phyloP scores from a whole-genome alignment of 1,140 invertebrate genomes.

The Ditylenchus dipsaci region DNA sequence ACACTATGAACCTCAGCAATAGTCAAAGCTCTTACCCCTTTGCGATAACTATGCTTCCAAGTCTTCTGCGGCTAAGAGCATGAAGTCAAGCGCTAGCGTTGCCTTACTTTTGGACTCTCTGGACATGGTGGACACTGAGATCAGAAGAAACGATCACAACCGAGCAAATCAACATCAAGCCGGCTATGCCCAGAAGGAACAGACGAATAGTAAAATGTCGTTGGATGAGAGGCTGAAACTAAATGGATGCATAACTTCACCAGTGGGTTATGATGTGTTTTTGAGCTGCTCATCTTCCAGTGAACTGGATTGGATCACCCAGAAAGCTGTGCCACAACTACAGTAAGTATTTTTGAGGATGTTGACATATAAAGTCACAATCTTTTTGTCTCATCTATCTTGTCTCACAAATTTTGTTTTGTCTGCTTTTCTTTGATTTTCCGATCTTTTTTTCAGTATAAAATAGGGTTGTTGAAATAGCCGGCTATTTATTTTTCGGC shows the following conservation, averaged over 20 bases:
- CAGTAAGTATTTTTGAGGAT: conserved; percentile 39
- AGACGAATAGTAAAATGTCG: not conserved
- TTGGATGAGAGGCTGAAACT: conserved; percentile 23
- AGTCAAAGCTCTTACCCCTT: not conserved
- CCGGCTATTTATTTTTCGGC: no score
- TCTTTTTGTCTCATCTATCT: not conserved
- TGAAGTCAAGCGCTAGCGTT: not conserved
- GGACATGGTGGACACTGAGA: conserved; percentile 2
- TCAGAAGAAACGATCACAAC: not conserved
- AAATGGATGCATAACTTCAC: conserved; percentile 44
- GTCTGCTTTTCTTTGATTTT: no score
- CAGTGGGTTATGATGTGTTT: conserved; percentile 50
- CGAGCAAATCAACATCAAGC: not conserved
- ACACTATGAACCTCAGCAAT: not conserved
- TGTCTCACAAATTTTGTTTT: not conserved
- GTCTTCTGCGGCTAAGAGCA: not conserved
- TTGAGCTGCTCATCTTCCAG: conserved; percentile 39
- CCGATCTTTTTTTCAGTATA: conserved; percentile 17
- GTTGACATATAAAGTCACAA: not conserved
- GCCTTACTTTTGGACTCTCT: not conserved
- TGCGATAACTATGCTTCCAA: not conserved
- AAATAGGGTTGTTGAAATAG: not conserved
- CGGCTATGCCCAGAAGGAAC: not conserved
- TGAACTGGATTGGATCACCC: conserved; percentile 51
- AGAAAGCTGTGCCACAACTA: conserved; percentile 49